Evolutionary conservation across 2,888 invertebrate genomes (phyloP).

Genomic region (Lasioglossum malachurum): DNA sequence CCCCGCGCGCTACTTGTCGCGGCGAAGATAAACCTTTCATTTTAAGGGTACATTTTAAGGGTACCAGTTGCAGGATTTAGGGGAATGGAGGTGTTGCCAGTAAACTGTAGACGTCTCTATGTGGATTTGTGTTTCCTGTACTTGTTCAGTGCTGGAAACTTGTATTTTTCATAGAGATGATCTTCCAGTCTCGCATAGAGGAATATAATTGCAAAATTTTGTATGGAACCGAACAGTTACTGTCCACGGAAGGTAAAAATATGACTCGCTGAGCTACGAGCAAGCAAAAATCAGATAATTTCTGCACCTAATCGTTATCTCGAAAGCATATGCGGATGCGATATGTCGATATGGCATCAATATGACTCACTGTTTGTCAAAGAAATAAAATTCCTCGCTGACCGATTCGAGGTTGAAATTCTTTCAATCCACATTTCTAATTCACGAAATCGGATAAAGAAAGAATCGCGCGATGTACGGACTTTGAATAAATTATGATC

Average conservation of each 20-base stretch:
- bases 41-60: no score
- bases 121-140: background rate
- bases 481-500: constrained; percentile 8
- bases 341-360: background rate
- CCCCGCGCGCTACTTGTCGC: background rate
- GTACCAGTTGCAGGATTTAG: background rate
- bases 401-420: background rate
- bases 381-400: background rate
- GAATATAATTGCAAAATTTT: background rate
- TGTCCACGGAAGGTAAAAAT: no score
- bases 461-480: background rate
- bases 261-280: no score
- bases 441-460: background rate
- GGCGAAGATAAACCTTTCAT: background rate
- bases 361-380: background rate
- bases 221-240: no score
- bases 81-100: background rate
- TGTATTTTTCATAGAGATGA: background rate
- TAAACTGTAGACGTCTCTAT: background rate
- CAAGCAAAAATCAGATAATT: background rate
- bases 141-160: background rate
- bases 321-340: background rate
- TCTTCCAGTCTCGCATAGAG: no score
- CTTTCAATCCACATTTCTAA: background rate
- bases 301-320: background rate